Conservation (phyloP, 1,140 invertebrate species). For the Lepeophtheirus salmonis region DNA sequence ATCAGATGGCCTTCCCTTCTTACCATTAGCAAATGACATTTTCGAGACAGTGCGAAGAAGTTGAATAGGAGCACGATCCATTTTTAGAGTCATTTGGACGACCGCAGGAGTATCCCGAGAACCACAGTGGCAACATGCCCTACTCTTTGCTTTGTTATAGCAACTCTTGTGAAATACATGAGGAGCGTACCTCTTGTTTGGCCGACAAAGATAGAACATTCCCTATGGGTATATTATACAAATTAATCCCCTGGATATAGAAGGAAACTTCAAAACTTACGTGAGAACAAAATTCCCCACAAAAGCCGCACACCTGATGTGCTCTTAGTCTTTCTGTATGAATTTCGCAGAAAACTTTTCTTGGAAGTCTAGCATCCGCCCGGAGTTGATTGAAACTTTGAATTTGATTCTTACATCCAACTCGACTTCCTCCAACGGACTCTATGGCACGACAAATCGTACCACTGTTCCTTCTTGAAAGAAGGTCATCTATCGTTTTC, state of each 20-base stretch:
- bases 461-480: not conserved
- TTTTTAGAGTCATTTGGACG: constrained; percentile 17
- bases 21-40: constrained; percentile 10
- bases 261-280: no score
- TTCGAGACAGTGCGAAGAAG: constrained; percentile 16
- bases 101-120: constrained; percentile 3
- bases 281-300: constrained; percentile 77
- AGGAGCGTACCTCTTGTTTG: constrained; percentile 5
- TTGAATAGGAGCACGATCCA: constrained; percentile 14
- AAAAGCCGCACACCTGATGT: constrained; percentile 75
- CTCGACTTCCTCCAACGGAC: constrained; percentile 49
- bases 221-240: not conserved
- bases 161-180: constrained; percentile 19
- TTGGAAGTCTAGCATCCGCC: constrained; percentile 56
- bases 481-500: not conserved
- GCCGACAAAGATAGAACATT: constrained; percentile 14
- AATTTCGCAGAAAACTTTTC: constrained; percentile 57
- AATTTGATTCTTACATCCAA: constrained; percentile 59
- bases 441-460: constrained; percentile 47
- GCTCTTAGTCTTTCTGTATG: constrained; percentile 51
- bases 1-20: constrained; percentile 4
- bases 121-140: constrained; percentile 15
- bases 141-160: not conserved
- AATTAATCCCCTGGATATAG: no score
- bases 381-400: constrained; percentile 37